Evolutionary conservation across 2,113 vertebrate genomes (phyloP).

Genomic region (Oryzias curvinotus): DNA sequence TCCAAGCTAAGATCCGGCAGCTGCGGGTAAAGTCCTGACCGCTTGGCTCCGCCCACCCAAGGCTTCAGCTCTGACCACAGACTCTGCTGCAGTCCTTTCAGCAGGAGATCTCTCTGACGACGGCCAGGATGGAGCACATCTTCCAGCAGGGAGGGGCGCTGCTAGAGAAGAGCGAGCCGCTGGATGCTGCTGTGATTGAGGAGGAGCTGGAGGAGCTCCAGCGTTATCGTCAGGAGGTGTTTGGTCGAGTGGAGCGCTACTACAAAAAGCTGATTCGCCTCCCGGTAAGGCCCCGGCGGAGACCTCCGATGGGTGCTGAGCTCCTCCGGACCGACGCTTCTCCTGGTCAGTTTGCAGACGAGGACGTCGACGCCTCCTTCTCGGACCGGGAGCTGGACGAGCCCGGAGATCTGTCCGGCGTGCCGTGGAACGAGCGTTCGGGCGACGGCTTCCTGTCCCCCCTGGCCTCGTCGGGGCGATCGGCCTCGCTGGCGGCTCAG

Average conservation of each 20-base stretch:
- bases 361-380: slow-evolving; percentile 84
- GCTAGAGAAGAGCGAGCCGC: slow-evolving; percentile 92
- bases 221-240: slow-evolving; percentile 94
- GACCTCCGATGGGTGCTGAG: background rate
- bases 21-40: slow-evolving; percentile 82
- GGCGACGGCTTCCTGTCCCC: slow-evolving; percentile 86
- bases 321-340: background rate
- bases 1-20: slow-evolving; percentile 96
- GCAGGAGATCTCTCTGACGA: slow-evolving; percentile 93
- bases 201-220: slow-evolving; percentile 93
- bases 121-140: slow-evolving; percentile 88
- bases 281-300: slow-evolving; percentile 77
- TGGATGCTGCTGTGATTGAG: slow-evolving; percentile 94
- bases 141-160: slow-evolving; percentile 89
- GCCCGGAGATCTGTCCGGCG: slow-evolving; percentile 82
- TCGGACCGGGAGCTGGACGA: slow-evolving; percentile 94
- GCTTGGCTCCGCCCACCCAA: background rate
- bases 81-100: slow-evolving; percentile 84
- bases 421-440: slow-evolving; percentile 87
- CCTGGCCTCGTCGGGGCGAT: slow-evolving; percentile 89
- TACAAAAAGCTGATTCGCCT: slow-evolving; percentile 92
- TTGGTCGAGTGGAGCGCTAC: slow-evolving; percentile 93
- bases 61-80: no score
- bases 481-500: slow-evolving; percentile 85
- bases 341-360: slow-evolving; percentile 87